A percentile compares a stretch with the other conserved stretches of the same genome.
Evolutionary conservation across 2,113 vertebrate genomes (phyloP).

Genomic region (Nestor notabilis): DNA sequence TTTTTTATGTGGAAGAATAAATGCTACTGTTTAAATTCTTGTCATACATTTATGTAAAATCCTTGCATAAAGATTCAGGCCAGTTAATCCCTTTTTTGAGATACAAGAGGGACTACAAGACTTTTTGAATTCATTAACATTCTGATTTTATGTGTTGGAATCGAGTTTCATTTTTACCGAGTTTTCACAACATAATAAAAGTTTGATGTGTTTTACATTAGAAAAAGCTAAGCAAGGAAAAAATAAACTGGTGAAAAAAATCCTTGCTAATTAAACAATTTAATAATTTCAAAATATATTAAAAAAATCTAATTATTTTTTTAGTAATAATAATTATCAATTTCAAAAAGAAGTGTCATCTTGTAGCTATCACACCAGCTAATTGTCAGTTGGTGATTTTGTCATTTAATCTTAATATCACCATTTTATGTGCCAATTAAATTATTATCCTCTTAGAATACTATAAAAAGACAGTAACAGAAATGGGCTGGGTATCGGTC

Average conservation of each 20-base stretch:
- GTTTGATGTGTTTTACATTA: neutral
- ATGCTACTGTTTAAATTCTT: neutral
- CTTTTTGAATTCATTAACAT: neutral
- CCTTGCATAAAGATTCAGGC: neutral
- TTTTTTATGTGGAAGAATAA: neutral
- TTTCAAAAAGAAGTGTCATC: neutral
- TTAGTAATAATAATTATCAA: neutral
- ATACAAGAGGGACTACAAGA: neutral
- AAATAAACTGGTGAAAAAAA: neutral
- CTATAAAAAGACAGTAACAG: neutral
- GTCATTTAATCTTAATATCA: neutral
- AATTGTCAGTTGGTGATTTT: neutral
- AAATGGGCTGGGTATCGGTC: no score
- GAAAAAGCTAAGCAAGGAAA: neutral
- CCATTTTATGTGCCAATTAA: neutral
- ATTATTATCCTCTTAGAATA: neutral
- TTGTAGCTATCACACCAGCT: neutral
- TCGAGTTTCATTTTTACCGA: neutral
- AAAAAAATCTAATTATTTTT: neutral
- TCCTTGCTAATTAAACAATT: neutral
- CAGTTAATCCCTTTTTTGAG: neutral
- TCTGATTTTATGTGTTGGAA: neutral
- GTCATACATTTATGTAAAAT: neutral
- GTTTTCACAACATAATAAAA: neutral
- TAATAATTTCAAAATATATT: neutral